Conservation (phyloP, 2,113 vertebrate species). For the Equus przewalskii region DNA sequence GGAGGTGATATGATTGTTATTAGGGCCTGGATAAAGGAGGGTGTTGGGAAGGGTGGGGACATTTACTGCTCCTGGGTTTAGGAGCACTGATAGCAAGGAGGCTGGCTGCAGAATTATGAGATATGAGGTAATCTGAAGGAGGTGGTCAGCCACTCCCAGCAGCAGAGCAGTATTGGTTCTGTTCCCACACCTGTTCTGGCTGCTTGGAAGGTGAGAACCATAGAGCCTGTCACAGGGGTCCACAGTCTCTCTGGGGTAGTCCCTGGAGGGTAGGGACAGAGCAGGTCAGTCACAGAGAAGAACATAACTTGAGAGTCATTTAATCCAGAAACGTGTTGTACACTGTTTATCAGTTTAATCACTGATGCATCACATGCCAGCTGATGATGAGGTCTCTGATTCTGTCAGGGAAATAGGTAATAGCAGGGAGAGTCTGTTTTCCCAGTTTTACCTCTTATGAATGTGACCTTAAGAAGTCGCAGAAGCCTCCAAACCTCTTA, state of each 20-base stretch:
- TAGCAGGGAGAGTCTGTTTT: not conserved
- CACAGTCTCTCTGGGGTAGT: not conserved
- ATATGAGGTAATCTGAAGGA: not conserved
- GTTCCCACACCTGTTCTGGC: not conserved
- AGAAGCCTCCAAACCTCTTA: not conserved
- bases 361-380: not conserved
- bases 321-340: not conserved
- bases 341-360: not conserved
- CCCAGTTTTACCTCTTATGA: not conserved
- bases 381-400: not conserved
- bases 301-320: not conserved
- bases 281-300: not conserved
- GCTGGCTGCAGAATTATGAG: not conserved
- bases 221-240: not conserved
- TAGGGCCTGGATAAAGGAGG: not conserved
- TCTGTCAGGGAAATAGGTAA: not conserved
- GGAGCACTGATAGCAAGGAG: not conserved
- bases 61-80: not conserved
- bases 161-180: not conserved
- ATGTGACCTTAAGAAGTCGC: not conserved
- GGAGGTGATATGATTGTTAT: not conserved
- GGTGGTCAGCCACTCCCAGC: not conserved
- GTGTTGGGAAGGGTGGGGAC: not conserved
- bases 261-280: not conserved
- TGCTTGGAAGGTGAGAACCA: not conserved